Evolutionary conservation across 2,113 vertebrate species (phyloP).

Genomic region (Rafetus swinhoei): DNA sequence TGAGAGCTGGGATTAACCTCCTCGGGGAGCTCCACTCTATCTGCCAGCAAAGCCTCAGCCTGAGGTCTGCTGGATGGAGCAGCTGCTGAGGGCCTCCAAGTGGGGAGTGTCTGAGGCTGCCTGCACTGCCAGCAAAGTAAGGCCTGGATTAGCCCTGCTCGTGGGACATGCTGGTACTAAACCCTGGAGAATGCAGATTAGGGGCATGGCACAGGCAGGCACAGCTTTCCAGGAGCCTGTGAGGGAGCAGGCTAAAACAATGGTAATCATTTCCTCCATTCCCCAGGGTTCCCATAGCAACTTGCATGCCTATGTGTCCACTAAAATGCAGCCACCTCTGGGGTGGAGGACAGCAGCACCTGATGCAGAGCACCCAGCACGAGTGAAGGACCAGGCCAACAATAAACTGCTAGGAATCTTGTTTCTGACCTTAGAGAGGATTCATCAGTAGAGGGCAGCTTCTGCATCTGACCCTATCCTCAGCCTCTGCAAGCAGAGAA

Average conservation of each 20-base stretch:
- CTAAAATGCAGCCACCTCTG: neutral
- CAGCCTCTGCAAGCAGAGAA: neutral
- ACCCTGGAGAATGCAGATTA: neutral
- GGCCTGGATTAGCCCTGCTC: neutral
- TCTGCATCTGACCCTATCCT: neutral
- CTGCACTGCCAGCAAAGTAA: neutral
- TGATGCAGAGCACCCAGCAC: neutral
- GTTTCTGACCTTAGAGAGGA: neutral
- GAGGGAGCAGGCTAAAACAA: neutral
- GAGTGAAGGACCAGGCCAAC: neutral
- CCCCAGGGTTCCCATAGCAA: neutral
- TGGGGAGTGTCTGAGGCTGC: neutral
- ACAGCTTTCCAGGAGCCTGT: neutral
- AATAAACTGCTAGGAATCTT: neutral
- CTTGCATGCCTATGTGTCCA: neutral
- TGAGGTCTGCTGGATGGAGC: neutral
- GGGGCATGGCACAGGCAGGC: neutral
- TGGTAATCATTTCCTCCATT: neutral
- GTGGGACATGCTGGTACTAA: neutral
- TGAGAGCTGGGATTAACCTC: neutral
- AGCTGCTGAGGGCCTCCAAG: neutral
- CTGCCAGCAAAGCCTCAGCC: neutral
- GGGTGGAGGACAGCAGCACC: neutral
- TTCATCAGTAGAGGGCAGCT: neutral
- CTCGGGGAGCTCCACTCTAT: neutral